Conservation (phyloP, 1,140 invertebrate species). For the Nasonia longicornis region DNA sequence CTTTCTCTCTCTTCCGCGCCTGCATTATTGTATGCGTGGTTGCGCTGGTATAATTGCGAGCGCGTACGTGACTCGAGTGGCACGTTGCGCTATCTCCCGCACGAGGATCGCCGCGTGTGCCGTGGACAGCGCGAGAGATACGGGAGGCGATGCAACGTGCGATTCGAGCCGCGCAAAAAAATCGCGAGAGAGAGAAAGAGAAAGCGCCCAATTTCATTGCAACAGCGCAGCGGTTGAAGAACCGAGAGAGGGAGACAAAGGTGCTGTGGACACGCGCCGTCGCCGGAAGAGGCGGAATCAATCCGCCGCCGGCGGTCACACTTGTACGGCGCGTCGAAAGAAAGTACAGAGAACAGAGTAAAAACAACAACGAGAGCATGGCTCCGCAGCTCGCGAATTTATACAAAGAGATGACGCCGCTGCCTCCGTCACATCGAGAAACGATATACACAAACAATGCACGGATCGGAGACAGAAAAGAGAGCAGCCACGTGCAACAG, state of each 20-base stretch:
- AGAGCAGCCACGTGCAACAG: background rate
- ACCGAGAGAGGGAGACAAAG: slow-evolving; percentile 32
- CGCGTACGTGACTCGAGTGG: no score
- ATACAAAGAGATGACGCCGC: background rate
- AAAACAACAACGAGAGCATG: background rate
- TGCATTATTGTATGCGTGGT: no score
- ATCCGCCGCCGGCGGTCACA: background rate
- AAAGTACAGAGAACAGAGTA: slow-evolving; percentile 1
- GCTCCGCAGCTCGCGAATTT: background rate
- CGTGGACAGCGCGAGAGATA: slow-evolving; percentile 5
- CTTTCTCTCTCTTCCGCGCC: background rate
- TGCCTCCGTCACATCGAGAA: background rate
- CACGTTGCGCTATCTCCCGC: no score
- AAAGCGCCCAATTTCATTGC: background rate
- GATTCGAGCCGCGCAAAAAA: background rate
- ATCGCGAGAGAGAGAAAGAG: background rate
- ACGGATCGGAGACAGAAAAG: background rate
- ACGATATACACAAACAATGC: background rate
- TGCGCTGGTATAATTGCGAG: no score
- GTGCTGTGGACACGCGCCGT: background rate
- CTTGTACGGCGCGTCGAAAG: background rate
- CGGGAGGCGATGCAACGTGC: slow-evolving; percentile 2
- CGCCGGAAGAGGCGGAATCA: background rate
- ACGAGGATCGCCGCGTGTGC: no score
- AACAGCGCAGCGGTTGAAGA: background rate